Evolutionary conservation across 2,797 vertebrate genomes (phyloP).

Genomic region (Diglossa cyanea): DNA sequence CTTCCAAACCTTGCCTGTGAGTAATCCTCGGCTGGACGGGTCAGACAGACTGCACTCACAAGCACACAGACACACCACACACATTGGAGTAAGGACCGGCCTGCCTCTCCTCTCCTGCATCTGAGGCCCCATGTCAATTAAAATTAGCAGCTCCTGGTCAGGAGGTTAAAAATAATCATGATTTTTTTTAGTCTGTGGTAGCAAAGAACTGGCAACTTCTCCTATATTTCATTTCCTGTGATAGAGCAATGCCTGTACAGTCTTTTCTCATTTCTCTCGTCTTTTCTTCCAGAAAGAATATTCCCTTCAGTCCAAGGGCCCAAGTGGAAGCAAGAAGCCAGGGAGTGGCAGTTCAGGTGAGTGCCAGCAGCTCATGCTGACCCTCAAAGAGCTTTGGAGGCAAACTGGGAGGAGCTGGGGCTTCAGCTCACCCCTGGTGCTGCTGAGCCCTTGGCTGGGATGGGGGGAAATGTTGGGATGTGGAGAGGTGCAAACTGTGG

Average conservation of each 20-base stretch:
- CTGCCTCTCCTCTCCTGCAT: not conserved
- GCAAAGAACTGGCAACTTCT: not conserved
- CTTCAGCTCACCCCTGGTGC: not conserved
- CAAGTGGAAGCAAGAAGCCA: constrained; percentile 75
- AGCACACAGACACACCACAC: not conserved
- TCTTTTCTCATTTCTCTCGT: not conserved
- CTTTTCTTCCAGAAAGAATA: constrained; percentile 83
- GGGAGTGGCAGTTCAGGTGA: constrained; percentile 74
- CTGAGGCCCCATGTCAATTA: not conserved
- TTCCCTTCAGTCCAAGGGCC: constrained; percentile 76
- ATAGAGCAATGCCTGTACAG: not conserved
- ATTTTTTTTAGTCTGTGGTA: not conserved
- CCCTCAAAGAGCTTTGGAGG: not conserved
- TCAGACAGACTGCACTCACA: rapidly evolving
- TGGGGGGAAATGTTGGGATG: not conserved
- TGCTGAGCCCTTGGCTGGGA: not conserved
- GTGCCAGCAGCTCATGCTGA: not conserved
- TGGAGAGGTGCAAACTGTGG: not conserved
- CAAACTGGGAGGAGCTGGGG: not conserved
- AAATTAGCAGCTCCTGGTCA: not conserved
- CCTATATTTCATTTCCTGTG: not conserved
- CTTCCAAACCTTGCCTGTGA: not conserved
- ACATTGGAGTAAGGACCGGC: not conserved
- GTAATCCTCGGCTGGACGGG: rapidly evolving
- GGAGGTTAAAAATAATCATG: not conserved